These are phyloP conservation scores for Rhagoletis zephyria DNA, from an alignment of 1,140 invertebrate species.

Conservation along the genomic window DNA sequence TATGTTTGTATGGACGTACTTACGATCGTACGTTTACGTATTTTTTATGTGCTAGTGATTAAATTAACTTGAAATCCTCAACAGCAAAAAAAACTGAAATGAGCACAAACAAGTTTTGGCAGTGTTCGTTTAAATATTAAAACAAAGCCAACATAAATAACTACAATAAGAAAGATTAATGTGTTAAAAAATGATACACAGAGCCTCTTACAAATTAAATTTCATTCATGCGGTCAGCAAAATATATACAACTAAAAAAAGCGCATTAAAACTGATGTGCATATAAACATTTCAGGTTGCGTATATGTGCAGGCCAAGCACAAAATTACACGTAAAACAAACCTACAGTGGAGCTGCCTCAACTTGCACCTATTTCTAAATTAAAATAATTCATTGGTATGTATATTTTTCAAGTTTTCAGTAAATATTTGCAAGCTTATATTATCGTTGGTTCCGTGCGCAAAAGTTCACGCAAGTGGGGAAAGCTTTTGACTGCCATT, in stretches of 20 bases:
- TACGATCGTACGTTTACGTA: not conserved
- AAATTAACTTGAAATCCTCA: slow-evolving; percentile 35
- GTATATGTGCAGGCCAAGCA: too few relatives aligned
- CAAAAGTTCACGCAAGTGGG: too few relatives aligned
- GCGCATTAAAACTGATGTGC: too few relatives aligned
- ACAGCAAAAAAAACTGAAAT: not conserved
- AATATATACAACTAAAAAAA: not conserved
- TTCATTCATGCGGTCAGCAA: slow-evolving; percentile 30
- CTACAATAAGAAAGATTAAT: not conserved
- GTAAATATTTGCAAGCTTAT: too few relatives aligned
- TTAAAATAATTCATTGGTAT: too few relatives aligned
- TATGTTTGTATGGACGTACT: not conserved
- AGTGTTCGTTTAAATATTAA: not conserved
- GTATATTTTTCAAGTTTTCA: too few relatives aligned
- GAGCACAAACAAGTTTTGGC: not conserved
- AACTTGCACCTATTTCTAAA: too few relatives aligned
- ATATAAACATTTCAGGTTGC: too few relatives aligned
- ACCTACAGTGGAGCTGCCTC: too few relatives aligned
- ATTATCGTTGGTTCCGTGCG: too few relatives aligned
- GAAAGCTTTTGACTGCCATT: too few relatives aligned
- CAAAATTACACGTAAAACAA: too few relatives aligned
- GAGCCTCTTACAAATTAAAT: not conserved
- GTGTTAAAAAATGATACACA: slow-evolving; percentile 12
- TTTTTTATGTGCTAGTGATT: slow-evolving; percentile 38
- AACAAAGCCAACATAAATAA: not conserved